A percentile compares a stretch with the other conserved stretches of the same genome.
These are phyloP conservation scores for Leucoraja ocellata DNA, from an alignment of 2,797 vertebrate species.

Conservation along the genomic window DNA sequence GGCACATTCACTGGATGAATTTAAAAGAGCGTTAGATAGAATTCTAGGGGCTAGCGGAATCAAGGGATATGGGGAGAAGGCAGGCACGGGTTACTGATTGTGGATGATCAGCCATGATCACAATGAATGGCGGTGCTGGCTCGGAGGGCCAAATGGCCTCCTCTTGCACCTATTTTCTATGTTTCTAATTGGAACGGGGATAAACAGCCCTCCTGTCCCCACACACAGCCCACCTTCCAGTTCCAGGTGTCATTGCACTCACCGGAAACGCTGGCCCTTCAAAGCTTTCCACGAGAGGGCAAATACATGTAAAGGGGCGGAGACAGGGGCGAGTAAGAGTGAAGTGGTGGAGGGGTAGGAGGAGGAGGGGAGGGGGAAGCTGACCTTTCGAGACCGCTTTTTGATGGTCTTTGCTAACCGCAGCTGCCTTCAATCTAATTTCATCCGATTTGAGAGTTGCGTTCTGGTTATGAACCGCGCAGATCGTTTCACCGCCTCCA, in stretches of 20 bases:
- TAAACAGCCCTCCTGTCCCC: background rate
- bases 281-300: background rate
- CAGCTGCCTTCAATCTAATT: background rate
- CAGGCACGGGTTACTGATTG: no score
- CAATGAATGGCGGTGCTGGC: no score
- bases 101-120: no score
- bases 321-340: background rate
- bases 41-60: no score
- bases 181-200: background rate
- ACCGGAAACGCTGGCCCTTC: background rate
- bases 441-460: background rate
- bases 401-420: background rate
- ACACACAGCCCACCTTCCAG: background rate
- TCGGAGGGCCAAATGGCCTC: no score
- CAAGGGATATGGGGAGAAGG: no score
- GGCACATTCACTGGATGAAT: no score
- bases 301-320: background rate
- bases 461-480: background rate
- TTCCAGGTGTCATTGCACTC: background rate
- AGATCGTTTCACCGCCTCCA: no score
- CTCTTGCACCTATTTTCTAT: no score
- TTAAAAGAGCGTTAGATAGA: no score
- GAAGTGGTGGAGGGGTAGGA: background rate
- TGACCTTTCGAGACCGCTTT: background rate
- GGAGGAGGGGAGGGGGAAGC: no score